These are phyloP conservation scores for Agyllia agylla DNA, from an alignment of 2,888 invertebrate genomes.

Conservation along the genomic window DNA sequence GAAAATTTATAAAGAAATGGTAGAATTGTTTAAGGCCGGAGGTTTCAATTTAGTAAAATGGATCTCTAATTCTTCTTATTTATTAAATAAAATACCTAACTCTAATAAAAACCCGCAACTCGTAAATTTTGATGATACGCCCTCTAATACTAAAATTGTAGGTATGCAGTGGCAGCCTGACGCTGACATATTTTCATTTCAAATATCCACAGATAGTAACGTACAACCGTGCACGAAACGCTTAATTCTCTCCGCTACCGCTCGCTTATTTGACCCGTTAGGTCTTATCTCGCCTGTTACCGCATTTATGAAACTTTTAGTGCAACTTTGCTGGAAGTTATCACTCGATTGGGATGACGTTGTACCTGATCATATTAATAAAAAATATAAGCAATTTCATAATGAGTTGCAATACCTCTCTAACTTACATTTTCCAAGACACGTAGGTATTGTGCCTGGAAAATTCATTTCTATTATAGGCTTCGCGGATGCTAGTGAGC, in stretches of 20 bases:
- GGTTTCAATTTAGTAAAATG: neutral
- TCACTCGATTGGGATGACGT: neutral
- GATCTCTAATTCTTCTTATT: neutral
- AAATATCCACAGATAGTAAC: neutral
- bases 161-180: neutral
- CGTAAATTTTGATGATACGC: neutral
- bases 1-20: neutral
- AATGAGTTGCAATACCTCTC: neutral
- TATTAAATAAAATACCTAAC: neutral
- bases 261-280: neutral
- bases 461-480: neutral
- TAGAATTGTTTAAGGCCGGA: neutral
- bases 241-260: neutral
- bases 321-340: neutral
- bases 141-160: neutral
- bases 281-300: neutral
- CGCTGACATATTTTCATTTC: neutral
- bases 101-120: neutral
- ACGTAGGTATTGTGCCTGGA: neutral
- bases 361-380: neutral
- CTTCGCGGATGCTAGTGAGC: neutral
- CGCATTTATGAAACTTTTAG: neutral
- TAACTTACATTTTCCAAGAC: neutral
- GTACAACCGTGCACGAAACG: neutral
- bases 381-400: neutral